A percentile compares a stretch with the other conserved stretches of the same genome.
These are phyloP conservation scores for Arion vulgaris DNA, from an alignment of 1,140 invertebrate genomes.

Conservation along the genomic window DNA sequence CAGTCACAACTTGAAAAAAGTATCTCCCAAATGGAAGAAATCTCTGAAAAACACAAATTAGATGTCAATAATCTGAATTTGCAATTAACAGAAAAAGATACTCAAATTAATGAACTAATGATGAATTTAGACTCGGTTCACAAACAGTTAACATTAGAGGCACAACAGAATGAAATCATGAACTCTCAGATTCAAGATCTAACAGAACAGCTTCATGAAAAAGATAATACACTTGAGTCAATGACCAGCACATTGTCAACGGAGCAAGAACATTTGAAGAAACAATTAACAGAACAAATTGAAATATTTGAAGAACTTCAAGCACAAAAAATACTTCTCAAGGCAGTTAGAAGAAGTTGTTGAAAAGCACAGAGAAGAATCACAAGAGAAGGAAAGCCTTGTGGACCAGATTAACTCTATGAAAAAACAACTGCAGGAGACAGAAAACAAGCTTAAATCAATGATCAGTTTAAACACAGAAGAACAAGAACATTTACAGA, in stretches of 20 bases:
- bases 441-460: constrained; percentile 45
- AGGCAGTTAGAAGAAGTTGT: constrained; percentile 53
- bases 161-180: not conserved
- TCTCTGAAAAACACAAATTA: not conserved
- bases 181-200: not conserved
- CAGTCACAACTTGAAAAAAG: constrained; percentile 23
- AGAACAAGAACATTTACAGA: constrained; percentile 40
- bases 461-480: constrained; percentile 7
- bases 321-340: constrained; percentile 48
- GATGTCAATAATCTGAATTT: not conserved
- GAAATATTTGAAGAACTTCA: constrained; percentile 36
- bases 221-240: not conserved
- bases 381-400: constrained; percentile 52
- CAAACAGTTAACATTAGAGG: not conserved
- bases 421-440: constrained; percentile 42
- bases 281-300: not conserved
- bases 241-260: not conserved
- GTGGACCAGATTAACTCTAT: constrained; percentile 25
- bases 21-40: not conserved
- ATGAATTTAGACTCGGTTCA: not conserved
- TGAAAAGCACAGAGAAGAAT: constrained; percentile 39
- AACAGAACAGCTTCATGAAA: constrained; percentile 18
- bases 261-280: not conserved
- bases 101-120: not conserved
- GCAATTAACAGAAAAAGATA: constrained; percentile 32